phyloP scores from a whole-genome alignment of 2,888 invertebrate species.

The Halocaridina rubra region DNA sequence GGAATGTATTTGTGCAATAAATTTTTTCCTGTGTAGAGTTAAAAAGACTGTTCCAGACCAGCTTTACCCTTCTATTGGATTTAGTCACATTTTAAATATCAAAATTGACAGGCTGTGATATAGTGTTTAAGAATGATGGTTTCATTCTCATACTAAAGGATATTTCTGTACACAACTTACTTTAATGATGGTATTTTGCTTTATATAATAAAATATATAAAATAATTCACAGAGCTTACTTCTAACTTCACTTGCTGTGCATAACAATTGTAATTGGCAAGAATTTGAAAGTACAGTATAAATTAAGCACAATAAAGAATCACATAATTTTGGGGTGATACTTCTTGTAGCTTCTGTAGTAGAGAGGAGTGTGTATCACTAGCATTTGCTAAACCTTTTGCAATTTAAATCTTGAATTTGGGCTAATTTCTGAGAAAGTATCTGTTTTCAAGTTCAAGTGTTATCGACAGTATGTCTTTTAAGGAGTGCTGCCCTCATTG shows the following conservation, averaged over 20 bases:
- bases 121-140: conserved; percentile 46
- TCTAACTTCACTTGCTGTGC: too few relatives aligned
- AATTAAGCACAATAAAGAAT: too few relatives aligned
- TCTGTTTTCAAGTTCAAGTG: too few relatives aligned
- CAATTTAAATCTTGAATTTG: too few relatives aligned
- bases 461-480: background rate
- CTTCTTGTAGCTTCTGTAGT: background rate
- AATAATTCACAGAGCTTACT: too few relatives aligned
- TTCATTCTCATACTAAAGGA: conserved; percentile 34
- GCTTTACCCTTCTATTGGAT: conserved; percentile 42
- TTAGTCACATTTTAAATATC: conserved; percentile 51
- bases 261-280: too few relatives aligned
- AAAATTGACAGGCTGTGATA: conserved; percentile 59
- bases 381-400: too few relatives aligned
- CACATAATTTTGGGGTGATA: background rate
- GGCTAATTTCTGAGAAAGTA: too few relatives aligned
- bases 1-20: too few relatives aligned
- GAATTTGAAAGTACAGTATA: too few relatives aligned
- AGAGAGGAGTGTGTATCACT: too few relatives aligned
- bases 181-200: conserved; percentile 23
- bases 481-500: background rate
- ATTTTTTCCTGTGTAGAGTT: background rate
- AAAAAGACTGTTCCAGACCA: background rate
- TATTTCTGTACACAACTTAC: background rate
- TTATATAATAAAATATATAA: too few relatives aligned